Evolutionary conservation across 2,888 invertebrate genomes (phyloP).

Genomic region (Anaspis maculata): DNA sequence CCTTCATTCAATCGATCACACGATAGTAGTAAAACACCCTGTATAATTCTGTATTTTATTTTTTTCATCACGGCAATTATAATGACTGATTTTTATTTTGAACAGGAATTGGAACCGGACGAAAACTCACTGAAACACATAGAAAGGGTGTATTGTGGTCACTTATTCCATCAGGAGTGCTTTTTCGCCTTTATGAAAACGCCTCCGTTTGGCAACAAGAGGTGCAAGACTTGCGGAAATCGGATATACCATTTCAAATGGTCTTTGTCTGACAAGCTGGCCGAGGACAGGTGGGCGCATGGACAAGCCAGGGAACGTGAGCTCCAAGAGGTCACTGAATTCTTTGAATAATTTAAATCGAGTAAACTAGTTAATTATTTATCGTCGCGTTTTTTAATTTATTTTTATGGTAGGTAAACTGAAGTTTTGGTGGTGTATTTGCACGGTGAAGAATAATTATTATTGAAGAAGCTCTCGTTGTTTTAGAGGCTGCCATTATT

Average conservation of each 20-base stretch:
- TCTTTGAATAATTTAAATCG: constrained; percentile 52
- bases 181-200: constrained; percentile 59
- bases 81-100: constrained; percentile 21
- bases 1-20: too few relatives aligned
- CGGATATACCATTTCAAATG: constrained; percentile 67
- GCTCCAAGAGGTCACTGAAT: constrained; percentile 66
- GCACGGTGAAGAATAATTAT: too few relatives aligned
- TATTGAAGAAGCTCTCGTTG: too few relatives aligned
- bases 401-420: too few relatives aligned
- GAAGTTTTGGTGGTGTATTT: too few relatives aligned
- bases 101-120: constrained; percentile 49
- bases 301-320: constrained; percentile 66
- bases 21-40: too few relatives aligned
- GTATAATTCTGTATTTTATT: neutral
- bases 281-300: constrained; percentile 70
- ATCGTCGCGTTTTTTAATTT: too few relatives aligned
- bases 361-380: too few relatives aligned
- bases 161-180: constrained; percentile 63
- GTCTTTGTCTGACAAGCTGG: constrained; percentile 58
- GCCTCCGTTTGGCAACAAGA: constrained; percentile 69
- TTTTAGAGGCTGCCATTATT: too few relatives aligned
- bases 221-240: constrained; percentile 54
- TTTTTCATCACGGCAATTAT: constrained; percentile 2
- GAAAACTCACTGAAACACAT: constrained; percentile 52
- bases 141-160: constrained; percentile 65